A percentile compares a stretch with the other conserved stretches of the same genome.
Evolutionary conservation across 2,113 vertebrate species (phyloP).

Genomic region (Clarias macrocephalus): DNA sequence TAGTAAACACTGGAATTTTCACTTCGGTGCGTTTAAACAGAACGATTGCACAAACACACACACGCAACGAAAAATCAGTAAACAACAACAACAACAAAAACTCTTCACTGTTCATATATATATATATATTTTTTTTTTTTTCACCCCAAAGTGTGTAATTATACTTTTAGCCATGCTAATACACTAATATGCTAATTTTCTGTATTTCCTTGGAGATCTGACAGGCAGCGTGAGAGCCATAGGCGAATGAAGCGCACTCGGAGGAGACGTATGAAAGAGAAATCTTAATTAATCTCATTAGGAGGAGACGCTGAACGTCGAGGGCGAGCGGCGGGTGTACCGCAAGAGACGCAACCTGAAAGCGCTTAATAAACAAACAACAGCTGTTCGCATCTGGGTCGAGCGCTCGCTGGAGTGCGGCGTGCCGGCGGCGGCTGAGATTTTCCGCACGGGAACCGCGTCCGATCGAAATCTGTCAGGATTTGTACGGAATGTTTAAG

Average conservation of each 20-base stretch:
- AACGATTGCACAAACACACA: neutral
- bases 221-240: too few relatives aligned
- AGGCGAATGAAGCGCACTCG: conserved; percentile 6
- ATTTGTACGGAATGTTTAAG: neutral
- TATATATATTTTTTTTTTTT: too few relatives aligned
- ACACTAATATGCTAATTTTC: neutral
- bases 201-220: neutral
- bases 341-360: conserved; percentile 4
- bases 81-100: neutral
- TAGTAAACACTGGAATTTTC: neutral
- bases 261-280: conserved; percentile 6
- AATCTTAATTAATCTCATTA: conserved; percentile 44
- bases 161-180: neutral
- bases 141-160: neutral
- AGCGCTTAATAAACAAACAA: conserved; percentile 21
- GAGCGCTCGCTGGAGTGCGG: neutral
- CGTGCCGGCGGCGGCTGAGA: too few relatives aligned
- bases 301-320: conserved; percentile 2
- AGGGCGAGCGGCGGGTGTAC: neutral
- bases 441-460: neutral
- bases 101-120: too few relatives aligned
- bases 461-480: neutral
- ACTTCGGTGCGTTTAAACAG: neutral
- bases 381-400: conserved; percentile 7
- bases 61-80: neutral